A percentile compares a stretch with the other conserved stretches of the same genome.
phyloP scores from a whole-genome alignment of 2,888 invertebrate species.

The Aporophyla nigra region DNA sequence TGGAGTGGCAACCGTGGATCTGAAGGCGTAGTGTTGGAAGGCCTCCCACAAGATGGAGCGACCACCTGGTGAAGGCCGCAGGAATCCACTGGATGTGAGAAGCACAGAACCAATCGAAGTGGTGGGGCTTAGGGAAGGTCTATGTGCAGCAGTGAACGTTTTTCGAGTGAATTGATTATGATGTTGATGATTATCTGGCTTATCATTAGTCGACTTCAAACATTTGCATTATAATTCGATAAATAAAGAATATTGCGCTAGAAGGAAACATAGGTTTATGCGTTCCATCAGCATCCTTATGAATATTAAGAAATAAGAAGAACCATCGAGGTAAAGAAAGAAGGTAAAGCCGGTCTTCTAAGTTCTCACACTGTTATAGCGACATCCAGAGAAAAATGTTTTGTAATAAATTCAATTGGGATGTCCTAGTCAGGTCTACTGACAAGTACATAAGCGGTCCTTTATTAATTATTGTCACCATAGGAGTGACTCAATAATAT shows the following conservation, averaged over 20 bases:
- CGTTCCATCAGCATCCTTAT: neutral
- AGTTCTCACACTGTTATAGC: neutral
- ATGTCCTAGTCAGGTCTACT: neutral
- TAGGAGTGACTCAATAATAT: constrained; percentile 36
- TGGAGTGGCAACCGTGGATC: too few relatives aligned
- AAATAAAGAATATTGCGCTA: neutral
- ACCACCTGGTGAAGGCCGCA: neutral
- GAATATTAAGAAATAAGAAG: neutral
- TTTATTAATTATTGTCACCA: constrained; percentile 11
- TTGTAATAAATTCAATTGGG: neutral
- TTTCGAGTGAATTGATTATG: neutral
- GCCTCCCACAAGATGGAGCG: too few relatives aligned
- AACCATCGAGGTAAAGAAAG: neutral
- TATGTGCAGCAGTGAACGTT: neutral
- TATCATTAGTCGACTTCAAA: neutral
- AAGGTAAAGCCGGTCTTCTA: neutral
- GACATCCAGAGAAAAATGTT: neutral
- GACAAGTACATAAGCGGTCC: neutral
- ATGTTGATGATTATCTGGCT: neutral
- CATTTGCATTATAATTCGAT: neutral
- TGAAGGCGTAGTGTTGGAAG: too few relatives aligned
- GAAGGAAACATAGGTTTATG: neutral
- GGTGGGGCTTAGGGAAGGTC: neutral
- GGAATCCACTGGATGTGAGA: neutral
- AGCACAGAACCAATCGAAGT: neutral